These are phyloP conservation scores for Pampusana beccarii DNA, from an alignment of 2,113 vertebrate genomes.

Conservation along the genomic window DNA sequence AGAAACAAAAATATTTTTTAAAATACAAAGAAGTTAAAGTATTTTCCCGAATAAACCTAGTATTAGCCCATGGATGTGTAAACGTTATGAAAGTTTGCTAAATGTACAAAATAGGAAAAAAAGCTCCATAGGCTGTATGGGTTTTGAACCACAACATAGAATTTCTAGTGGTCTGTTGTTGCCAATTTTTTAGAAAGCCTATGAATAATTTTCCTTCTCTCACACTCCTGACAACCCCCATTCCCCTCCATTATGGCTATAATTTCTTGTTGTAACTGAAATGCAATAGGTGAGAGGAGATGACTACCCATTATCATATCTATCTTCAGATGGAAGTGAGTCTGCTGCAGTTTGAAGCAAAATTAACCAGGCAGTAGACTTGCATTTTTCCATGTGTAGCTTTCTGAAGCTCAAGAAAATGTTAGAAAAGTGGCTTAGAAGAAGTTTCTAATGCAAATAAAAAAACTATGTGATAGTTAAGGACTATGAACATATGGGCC, in stretches of 20 bases:
- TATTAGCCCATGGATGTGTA: not conserved
- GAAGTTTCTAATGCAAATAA: not conserved
- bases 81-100: not conserved
- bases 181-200: not conserved
- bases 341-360: not conserved
- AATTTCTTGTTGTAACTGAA: constrained; percentile 21
- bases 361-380: not conserved
- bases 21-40: not conserved
- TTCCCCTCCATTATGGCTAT: not conserved
- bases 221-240: not conserved
- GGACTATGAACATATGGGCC: not conserved
- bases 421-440: not conserved
- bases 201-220: not conserved
- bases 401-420: not conserved
- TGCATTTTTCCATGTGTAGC: not conserved
- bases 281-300: not conserved
- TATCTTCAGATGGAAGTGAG: not conserved
- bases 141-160: not conserved
- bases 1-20: not conserved
- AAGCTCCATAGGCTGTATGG: not conserved
- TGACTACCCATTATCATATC: not conserved
- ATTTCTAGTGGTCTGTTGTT: not conserved
- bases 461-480: not conserved
- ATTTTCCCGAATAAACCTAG: not conserved
- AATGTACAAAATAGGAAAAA: not conserved